Evolutionary conservation across 35 echinoderm and acorn worm genomes (phyloP).

Genomic region (Chiridota heheva): DNA sequence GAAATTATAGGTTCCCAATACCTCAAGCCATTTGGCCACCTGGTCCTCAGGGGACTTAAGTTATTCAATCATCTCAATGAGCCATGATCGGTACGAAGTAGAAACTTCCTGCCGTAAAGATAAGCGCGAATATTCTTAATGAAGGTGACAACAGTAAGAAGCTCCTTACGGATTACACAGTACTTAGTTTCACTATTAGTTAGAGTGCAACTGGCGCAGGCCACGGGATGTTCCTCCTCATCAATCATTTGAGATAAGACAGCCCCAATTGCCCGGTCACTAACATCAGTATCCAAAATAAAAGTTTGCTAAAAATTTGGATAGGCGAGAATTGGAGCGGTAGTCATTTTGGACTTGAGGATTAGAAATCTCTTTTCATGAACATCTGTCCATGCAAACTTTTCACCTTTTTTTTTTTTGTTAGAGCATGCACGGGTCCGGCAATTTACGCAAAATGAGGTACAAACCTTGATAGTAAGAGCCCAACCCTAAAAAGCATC

Average conservation of each 20-base stretch:
- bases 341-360: slow-evolving; percentile 38
- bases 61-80: neutral
- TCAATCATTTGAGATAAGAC: slow-evolving; percentile 57
- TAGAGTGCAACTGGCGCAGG: slow-evolving; percentile 45
- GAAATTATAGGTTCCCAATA: too few species aligned
- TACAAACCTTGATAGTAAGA: slow-evolving; percentile 39
- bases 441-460: slow-evolving; percentile 13
- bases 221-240: slow-evolving; percentile 42
- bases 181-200: slow-evolving; percentile 44
- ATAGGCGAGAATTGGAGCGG: slow-evolving; percentile 36
- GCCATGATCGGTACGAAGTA: neutral
- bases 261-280: slow-evolving; percentile 51
- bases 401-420: slow-evolving; percentile 21
- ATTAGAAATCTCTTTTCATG: neutral
- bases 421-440: slow-evolving; percentile 37
- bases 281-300: slow-evolving; percentile 44
- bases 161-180: slow-evolving; percentile 17
- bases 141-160: neutral
- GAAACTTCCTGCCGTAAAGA: neutral
- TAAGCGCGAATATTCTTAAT: neutral
- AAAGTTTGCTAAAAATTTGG: neutral
- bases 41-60: neutral
- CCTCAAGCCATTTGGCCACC: neutral
- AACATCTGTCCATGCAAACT: slow-evolving; percentile 15
- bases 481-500: slow-evolving; percentile 21